phyloP scores from a whole-genome alignment of 1,140 invertebrate species.

The Leptopilina clavipes region DNA sequence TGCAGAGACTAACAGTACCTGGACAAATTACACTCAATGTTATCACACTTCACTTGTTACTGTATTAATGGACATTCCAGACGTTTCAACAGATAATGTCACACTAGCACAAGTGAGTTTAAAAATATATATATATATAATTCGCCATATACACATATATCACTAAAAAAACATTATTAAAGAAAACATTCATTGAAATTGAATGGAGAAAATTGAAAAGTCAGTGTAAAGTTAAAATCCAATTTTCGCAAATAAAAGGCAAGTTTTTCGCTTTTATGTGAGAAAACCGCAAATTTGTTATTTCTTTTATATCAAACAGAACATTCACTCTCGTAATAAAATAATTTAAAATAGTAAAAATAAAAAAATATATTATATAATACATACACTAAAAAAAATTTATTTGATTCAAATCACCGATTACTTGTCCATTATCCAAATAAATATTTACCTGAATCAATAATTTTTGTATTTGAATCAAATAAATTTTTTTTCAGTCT shows the following conservation, averaged over 20 bases:
- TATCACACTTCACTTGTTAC: conserved; percentile 63
- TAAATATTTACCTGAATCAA: too few relatives aligned
- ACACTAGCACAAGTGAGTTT: conserved; percentile 64
- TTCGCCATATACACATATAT: too few relatives aligned
- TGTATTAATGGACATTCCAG: conserved; percentile 64
- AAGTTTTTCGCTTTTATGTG: too few relatives aligned
- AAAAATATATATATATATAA: not conserved
- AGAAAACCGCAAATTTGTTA: not conserved
- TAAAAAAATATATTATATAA: too few relatives aligned
- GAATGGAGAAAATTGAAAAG: not conserved
- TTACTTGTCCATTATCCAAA: too few relatives aligned
- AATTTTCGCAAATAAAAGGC: conserved; percentile 4
- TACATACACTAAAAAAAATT: too few relatives aligned
- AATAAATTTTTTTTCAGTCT: too few relatives aligned
- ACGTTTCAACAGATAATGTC: conserved; percentile 62
- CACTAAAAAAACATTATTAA: not conserved
- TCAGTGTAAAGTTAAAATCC: not conserved
- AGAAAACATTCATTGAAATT: not conserved
- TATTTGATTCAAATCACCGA: too few relatives aligned
- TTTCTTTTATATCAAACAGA: not conserved
- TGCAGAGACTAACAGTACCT: conserved; percentile 68
- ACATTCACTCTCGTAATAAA: not conserved
- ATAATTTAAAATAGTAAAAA: not conserved
- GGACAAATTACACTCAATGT: conserved; percentile 79
- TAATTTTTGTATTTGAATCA: too few relatives aligned